Evolutionary conservation across 1,140 invertebrate genomes (phyloP), one percentile per base, ranked within the genome.

Genomic region (Pogonomyrmex californicus): DNA sequence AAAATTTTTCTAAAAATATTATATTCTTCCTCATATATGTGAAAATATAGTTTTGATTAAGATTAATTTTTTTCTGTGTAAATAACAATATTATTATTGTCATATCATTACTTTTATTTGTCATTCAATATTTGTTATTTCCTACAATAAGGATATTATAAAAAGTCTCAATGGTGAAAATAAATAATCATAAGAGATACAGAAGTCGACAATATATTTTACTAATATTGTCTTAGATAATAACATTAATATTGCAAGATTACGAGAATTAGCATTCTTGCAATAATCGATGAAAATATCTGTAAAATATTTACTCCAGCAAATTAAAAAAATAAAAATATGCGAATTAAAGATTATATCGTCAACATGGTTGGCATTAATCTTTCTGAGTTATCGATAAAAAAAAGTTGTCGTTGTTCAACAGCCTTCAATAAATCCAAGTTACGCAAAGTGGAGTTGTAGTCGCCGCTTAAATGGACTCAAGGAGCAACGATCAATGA

Each of bases 401-500:
- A 38, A 66, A 44, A 68, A 14, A 51, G 12, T n/a, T 68, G n/a
- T 41, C 33, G 6, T 41, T 41, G 36, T 12, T 23, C 23, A 58
- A 51, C 23, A 12, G 44, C 33, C 23, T 63, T 38, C 14, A 56
- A 81, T 70, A 70, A 81, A 82, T 47, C 54, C 5, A 82, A 58
- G 78, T 71, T 82, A 58, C 79, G 54, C 44, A 82, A 82, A 0
- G 41, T 47, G 17, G 4, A 41, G 33, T 23, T 71, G 30, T 47
- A 82, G 41, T n/a, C 38, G 17, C 58, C 23, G 51, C 38, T 79
- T 82, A 82, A 82, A 71, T 58, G 66, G 73, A 41, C 41, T 82
- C 66, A 82, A 82, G 65, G 79, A 82, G 79, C 38, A 68, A 60
- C 51, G 66, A 82, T 82, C 65, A 73, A 82, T 82, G 66, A 73